Base-by-base conservation (phyloP, 2,113 vertebrate species). In the Calonectris borealis region DNA sequence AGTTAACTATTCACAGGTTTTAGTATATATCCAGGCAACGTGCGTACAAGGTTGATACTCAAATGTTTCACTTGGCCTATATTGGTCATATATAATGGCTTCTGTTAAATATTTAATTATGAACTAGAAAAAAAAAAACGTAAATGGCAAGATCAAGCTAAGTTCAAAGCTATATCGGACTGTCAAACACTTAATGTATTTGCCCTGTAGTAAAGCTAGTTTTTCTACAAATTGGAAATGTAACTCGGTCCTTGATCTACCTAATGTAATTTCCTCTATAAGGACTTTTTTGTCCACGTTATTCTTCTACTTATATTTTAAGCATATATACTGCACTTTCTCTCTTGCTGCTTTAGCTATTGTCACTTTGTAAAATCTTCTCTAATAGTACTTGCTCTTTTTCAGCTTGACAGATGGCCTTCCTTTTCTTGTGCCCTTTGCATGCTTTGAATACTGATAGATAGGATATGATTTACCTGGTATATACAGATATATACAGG, bases 311-410 rank as follows among this genome's bases (percentile, higher is more conserved):
- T 70, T 89, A 49, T 75, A 52, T 90, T 96, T 93, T 91, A 93
- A 83, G 42, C 54, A 54, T 31, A 54, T 57, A 61, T 76, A 20
- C 49, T 86, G 61, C 42, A 48, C 40, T 92, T 92, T 77, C 65
- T 73, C 70, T 91, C 70, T 70, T 90, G 86, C 81, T 88, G 29
- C 80, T 95, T 76, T 38, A 95, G 93, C 65, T 88, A 21, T 85
- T 86, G 86, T 93, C 79, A 85, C 90, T 96, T 96, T 94, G 76
- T 60, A 82, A 82, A 95, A 93, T 84, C 83, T 60, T 88, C 49
- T 75, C 90, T 91, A 70, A 88, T 5, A 94, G 48, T 57, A 48
- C 72, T 96, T 96, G 76, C 83, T 97, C 93, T 96, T 93, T 96
- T 87, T 55, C 91, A 9, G 24, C 87, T 60, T 96, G 96, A 90